phyloP scores from a whole-genome alignment of 2,797 vertebrate species.

The Paramormyrops hopkinsi region DNA sequence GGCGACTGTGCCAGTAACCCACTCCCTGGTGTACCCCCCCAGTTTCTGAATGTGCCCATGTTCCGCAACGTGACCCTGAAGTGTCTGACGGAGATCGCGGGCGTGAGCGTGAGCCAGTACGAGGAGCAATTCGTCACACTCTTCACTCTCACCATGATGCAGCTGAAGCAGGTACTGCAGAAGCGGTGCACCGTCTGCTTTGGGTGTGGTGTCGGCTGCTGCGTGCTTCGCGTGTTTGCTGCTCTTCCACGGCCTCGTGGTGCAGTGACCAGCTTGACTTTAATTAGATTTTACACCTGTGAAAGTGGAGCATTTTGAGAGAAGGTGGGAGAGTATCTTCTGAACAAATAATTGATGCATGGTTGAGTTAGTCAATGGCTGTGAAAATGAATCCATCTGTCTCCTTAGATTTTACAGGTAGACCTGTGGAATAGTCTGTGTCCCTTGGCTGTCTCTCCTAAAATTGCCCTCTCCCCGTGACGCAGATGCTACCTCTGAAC shows the following conservation, averaged over 20 bases:
- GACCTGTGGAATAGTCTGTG: background rate
- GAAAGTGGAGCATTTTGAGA: background rate
- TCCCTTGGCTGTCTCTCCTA: background rate
- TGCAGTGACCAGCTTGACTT: background rate
- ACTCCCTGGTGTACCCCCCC: constrained; percentile 9
- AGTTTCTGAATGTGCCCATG: constrained; percentile 98
- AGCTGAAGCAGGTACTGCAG: constrained; percentile 85
- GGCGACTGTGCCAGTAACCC: background rate
- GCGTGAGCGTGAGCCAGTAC: constrained; percentile 93
- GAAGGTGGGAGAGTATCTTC: background rate
- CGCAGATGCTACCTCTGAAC: constrained; percentile 91
- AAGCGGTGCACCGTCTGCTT: background rate
- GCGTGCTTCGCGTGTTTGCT: background rate
- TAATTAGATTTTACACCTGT: background rate
- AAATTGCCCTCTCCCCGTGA: background rate
- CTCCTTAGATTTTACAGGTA: background rate
- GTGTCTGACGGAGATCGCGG: constrained; percentile 96
- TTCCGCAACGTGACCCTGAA: constrained; percentile 96
- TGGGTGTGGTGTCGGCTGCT: background rate
- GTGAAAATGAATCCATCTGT: background rate
- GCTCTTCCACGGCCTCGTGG: background rate
- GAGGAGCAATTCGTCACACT: constrained; percentile 94
- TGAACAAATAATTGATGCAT: background rate
- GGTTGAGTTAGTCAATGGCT: background rate
- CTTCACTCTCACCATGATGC: constrained; percentile 95